Evolutionary conservation across 2,797 vertebrate species (phyloP).

Genomic region (Lepilemur septentrionalis): DNA sequence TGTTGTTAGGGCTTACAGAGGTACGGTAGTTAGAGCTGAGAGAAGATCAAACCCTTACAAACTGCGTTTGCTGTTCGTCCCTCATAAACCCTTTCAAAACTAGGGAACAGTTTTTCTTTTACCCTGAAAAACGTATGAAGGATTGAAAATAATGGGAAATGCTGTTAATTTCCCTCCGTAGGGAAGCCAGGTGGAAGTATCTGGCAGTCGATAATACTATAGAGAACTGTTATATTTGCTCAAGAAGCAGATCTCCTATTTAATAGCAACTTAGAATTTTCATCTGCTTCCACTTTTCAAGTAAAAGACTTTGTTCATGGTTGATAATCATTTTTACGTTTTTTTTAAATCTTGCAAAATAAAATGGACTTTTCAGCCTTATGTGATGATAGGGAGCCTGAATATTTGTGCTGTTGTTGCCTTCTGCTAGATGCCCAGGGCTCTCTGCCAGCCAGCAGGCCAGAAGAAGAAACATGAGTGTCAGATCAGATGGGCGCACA

Average conservation of each 20-base stretch:
- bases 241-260: neutral
- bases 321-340: neutral
- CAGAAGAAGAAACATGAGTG: slow-evolving; percentile 59
- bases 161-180: neutral
- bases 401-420: neutral
- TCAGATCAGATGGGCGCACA: slow-evolving; percentile 73
- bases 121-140: neutral
- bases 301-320: neutral
- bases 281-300: slow-evolving; percentile 1
- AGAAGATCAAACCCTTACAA: neutral
- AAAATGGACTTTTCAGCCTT: neutral
- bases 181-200: neutral
- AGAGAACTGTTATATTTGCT: neutral
- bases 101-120: neutral
- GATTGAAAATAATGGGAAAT: neutral
- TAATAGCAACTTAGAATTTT: neutral
- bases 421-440: slow-evolving; percentile 39
- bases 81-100: neutral
- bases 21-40: neutral
- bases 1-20: neutral
- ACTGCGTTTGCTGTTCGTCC: neutral
- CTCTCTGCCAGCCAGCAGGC: slow-evolving; percentile 56
- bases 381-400: neutral
- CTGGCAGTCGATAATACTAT: neutral
- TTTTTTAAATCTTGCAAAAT: neutral